Evolutionary conservation across 2,888 invertebrate species (phyloP), one percentile per base, ranked within the genome.

Genomic region (Drosophila macrospina): DNA sequence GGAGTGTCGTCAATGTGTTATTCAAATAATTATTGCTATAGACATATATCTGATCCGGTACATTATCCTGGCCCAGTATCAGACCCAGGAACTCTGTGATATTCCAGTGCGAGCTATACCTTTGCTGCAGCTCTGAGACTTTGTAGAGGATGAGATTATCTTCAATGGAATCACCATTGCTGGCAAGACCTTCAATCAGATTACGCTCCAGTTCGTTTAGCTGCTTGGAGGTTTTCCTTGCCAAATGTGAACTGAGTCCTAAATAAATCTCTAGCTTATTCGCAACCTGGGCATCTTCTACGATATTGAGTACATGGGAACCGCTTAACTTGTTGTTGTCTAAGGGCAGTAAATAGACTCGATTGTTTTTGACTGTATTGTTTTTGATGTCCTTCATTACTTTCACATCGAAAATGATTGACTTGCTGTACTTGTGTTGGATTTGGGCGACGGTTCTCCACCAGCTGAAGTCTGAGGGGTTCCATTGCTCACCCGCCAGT

Each of bases 31-130:
- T 32, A 4, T 80, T 82, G 30, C 86, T 78, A n/a, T 74, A 77
- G 6, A 91, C n/a, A 34, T 90, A 91, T 0, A 91, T 50, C 0
- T 59, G 42, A 1, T 88, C 72, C 0, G 90, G 91, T 7, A 90
- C 73, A 34, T 80, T 73, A 0, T 74, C 73, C 6, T 26, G 13
- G 0, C 89, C 91, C n/a, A 91, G 48, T 0, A 79, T 68, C 4
- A 81, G 20, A 2, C 74, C 69, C 1, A 92, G 75, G 48, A 80
- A 91, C 30, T 85, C 74, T 0, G 70, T 75, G 0, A 91, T 70
- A 51, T 91, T 84, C n/a, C 90, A 63, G 3, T 78, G 51, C 4
- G 78, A 51, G 0, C 48, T 59, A 16, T 80, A 90, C 36, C 65
- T 71, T 4, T 60, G 30, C 7, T 80, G 63, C 24, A 91, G 59